phyloP scores from a whole-genome alignment of 2,888 invertebrate species.

The Sphinx pinastri region DNA sequence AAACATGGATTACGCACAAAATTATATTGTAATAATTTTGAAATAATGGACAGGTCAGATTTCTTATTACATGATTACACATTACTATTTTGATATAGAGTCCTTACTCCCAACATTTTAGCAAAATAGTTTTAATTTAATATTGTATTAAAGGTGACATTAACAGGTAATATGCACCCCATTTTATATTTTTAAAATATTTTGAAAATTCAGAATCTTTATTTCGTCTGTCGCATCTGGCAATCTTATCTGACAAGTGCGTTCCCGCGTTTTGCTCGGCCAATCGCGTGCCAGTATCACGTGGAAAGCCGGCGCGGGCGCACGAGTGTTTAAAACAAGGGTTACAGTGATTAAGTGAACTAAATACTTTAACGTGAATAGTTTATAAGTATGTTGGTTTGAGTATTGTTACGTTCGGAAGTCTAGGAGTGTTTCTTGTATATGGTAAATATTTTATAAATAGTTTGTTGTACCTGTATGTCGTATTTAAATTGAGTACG shows the following conservation, averaged over 20 bases:
- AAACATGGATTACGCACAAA: no score
- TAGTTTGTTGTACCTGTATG: not conserved
- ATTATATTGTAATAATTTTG: no score
- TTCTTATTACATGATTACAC: no score
- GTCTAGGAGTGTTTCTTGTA: not conserved
- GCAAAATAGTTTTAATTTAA: no score
- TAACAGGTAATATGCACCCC: no score
- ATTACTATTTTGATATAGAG: no score
- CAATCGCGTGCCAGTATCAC: slow-evolving; percentile 69
- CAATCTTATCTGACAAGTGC: slow-evolving; percentile 49
- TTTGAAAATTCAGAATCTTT: not conserved
- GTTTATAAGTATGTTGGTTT: slow-evolving; percentile 10
- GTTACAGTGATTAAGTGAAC: slow-evolving; percentile 7
- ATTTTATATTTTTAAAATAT: not conserved
- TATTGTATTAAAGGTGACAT: no score
- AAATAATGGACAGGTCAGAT: no score
- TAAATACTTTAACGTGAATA: slow-evolving; percentile 17
- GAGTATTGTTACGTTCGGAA: not conserved
- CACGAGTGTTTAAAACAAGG: slow-evolving; percentile 51
- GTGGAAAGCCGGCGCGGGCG: slow-evolving; percentile 55
- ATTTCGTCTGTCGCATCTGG: not conserved
- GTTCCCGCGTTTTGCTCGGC: slow-evolving; percentile 66
- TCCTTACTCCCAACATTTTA: no score
- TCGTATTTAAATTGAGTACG: not conserved
- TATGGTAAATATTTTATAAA: slow-evolving; percentile 1